These are phyloP conservation scores for Thecophora atra DNA, from an alignment of 2,888 invertebrate species.

Conservation along the genomic window DNA sequence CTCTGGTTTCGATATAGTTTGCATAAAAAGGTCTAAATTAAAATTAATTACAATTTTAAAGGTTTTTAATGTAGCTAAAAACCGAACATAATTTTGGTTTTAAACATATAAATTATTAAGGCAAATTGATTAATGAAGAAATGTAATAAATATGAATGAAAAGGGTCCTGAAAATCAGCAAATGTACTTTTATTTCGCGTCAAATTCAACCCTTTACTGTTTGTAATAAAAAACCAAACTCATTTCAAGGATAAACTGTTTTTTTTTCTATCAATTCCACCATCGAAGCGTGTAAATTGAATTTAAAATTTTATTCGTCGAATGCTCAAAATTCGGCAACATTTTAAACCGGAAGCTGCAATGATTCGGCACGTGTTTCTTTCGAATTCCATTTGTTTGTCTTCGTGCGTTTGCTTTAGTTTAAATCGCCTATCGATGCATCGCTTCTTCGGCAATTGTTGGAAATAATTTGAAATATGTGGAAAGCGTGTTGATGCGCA, in stretches of 20 bases:
- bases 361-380: slow-evolving; percentile 29
- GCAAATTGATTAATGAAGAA: background rate
- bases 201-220: too few relatives aligned
- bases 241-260: background rate
- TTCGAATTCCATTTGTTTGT: background rate
- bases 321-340: slow-evolving; percentile 4
- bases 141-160: background rate
- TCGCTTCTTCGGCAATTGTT: background rate
- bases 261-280: slow-evolving; percentile 41
- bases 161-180: background rate
- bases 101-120: background rate
- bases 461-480: slow-evolving; percentile 54
- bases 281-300: slow-evolving; percentile 22
- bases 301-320: slow-evolving; percentile 41
- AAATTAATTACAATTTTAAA: too few relatives aligned
- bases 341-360: slow-evolving; percentile 47
- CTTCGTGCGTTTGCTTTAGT: background rate
- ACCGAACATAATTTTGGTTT: slow-evolving; percentile 30
- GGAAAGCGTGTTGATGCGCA: slow-evolving; percentile 56
- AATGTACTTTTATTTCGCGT: too few relatives aligned
- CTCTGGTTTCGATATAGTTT: too few relatives aligned
- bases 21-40: too few relatives aligned
- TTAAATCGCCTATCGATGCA: background rate
- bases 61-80: background rate
- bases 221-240: too few relatives aligned